Evolutionary conservation across 2,888 invertebrate species (phyloP).

Genomic region (Odontocolon sp.): DNA sequence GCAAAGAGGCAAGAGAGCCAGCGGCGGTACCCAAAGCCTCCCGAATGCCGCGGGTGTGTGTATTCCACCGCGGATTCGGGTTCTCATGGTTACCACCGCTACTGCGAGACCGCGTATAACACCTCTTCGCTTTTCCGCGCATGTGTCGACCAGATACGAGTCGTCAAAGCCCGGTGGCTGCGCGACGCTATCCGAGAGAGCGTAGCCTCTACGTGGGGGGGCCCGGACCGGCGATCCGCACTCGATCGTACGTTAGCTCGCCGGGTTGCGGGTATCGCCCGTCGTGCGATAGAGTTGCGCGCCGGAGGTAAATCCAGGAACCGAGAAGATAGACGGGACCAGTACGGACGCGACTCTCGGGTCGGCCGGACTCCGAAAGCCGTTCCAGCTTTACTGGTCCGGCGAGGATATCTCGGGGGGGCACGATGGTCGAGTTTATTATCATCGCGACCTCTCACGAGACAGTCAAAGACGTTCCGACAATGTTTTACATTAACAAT

Average conservation of each 20-base stretch:
- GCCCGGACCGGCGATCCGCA: conserved; percentile 58
- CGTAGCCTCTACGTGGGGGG: conserved; percentile 29
- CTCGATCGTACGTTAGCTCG: conserved; percentile 62
- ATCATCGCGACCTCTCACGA: conserved; percentile 77
- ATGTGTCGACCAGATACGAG: conserved; percentile 43
- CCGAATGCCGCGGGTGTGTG: conserved; percentile 17
- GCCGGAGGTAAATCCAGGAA: conserved; percentile 62
- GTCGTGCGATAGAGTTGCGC: conserved; percentile 50
- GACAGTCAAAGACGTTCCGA: conserved; percentile 50
- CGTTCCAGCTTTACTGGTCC: conserved; percentile 78
- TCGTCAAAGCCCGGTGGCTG: conserved; percentile 46
- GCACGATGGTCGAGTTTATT: conserved; percentile 70
- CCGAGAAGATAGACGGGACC: conserved; percentile 60
- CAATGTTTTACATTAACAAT: conserved; percentile 20
- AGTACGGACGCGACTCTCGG: conserved; percentile 75
- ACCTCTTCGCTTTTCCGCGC: conserved; percentile 37
- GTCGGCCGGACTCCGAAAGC: conserved; percentile 74
- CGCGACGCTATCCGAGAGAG: too few relatives aligned
- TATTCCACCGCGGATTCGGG: conserved; percentile 10
- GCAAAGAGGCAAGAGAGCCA: conserved; percentile 41
- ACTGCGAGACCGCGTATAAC: conserved; percentile 17
- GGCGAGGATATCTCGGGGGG: conserved; percentile 79
- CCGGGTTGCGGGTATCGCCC: conserved; percentile 51
- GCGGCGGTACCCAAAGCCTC: conserved; percentile 45
- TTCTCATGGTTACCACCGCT: conserved; percentile 52